A percentile compares a stretch with the other conserved stretches of the same genome.
Evolutionary conservation across 2,888 invertebrate species (phyloP).

Genomic region (Erebia palarica): DNA sequence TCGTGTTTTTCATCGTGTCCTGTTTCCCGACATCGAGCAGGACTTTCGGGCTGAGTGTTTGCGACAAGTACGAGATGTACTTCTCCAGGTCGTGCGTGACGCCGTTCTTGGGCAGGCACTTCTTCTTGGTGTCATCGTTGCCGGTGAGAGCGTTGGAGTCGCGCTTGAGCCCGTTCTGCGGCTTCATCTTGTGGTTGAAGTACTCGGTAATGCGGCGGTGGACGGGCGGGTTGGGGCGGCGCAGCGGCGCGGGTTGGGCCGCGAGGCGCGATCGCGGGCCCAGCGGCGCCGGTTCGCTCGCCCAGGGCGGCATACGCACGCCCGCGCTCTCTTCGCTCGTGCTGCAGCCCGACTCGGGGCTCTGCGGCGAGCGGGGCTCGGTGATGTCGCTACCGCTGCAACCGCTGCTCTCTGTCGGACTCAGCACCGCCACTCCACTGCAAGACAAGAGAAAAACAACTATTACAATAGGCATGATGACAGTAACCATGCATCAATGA

Average conservation of each 20-base stretch:
- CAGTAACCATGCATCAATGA: too few relatives aligned
- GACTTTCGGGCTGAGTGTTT: conserved; percentile 76
- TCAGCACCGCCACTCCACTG: conserved; percentile 93
- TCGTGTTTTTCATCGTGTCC: conserved; percentile 47
- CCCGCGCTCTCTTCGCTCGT: conserved; percentile 79
- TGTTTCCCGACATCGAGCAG: conserved; percentile 71
- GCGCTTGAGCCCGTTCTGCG: conserved; percentile 80
- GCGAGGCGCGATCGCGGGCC: conserved; percentile 67
- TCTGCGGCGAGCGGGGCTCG: conserved; percentile 93
- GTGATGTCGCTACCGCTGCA: conserved; percentile 90
- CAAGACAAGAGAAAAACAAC: conserved; percentile 54
- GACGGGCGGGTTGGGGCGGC: conserved; percentile 62
- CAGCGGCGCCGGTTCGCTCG: conserved; percentile 76
- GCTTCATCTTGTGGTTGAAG: conserved; percentile 92
- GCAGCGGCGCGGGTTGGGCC: conserved; percentile 65
- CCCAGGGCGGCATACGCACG: conserved; percentile 80
- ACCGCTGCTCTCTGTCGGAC: conserved; percentile 88
- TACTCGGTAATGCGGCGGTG: conserved; percentile 93
- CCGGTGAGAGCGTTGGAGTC: conserved; percentile 54
- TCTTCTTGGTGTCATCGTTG: conserved; percentile 69
- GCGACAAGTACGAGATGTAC: conserved; percentile 76
- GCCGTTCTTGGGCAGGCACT: conserved; percentile 74
- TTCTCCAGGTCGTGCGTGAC: conserved; percentile 76
- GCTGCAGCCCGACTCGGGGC: conserved; percentile 84
- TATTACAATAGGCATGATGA: neutral